phyloP scores from a whole-genome alignment of 1,140 invertebrate species.

The Vanessa tameamea region DNA sequence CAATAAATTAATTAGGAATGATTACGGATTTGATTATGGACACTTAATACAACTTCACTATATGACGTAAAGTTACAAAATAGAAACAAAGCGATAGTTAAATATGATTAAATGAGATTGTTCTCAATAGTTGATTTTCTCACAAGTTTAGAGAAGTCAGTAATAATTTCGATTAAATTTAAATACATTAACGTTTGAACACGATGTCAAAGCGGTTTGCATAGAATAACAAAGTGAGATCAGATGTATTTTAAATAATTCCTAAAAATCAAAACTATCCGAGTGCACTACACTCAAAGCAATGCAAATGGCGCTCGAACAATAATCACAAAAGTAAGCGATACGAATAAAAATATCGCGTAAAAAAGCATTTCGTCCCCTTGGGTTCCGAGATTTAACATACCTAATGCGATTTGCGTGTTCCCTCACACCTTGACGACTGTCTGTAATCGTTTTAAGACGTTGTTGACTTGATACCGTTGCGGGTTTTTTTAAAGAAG shows the following conservation, averaged over 20 bases:
- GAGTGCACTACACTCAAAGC: conserved; percentile 30
- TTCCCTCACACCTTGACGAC: conserved; percentile 65
- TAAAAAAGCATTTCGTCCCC: conserved; percentile 56
- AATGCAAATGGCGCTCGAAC: conserved; percentile 71
- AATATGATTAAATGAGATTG: no score
- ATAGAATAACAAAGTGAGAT: not conserved
- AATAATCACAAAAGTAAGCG: conserved; percentile 77
- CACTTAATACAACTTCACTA: no score
- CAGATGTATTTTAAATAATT: not conserved
- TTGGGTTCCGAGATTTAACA: conserved; percentile 69
- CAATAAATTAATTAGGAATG: no score
- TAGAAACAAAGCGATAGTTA: no score
- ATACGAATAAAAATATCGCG: conserved; percentile 74
- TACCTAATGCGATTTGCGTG: conserved; percentile 79
- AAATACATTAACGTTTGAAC: no score
- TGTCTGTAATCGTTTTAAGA: conserved; percentile 74
- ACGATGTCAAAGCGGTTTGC: no score
- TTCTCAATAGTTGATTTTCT: no score
- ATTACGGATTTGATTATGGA: no score
- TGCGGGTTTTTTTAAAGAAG: conserved; percentile 27
- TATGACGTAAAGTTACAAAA: no score
- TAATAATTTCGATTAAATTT: no score
- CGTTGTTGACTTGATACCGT: conserved; percentile 61
- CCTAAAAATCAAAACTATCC: conserved; percentile 44
- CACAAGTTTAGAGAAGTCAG: no score